These are phyloP conservation scores for Calephelis nemesis DNA, from an alignment of 1,140 invertebrate species.

Conservation along the genomic window DNA sequence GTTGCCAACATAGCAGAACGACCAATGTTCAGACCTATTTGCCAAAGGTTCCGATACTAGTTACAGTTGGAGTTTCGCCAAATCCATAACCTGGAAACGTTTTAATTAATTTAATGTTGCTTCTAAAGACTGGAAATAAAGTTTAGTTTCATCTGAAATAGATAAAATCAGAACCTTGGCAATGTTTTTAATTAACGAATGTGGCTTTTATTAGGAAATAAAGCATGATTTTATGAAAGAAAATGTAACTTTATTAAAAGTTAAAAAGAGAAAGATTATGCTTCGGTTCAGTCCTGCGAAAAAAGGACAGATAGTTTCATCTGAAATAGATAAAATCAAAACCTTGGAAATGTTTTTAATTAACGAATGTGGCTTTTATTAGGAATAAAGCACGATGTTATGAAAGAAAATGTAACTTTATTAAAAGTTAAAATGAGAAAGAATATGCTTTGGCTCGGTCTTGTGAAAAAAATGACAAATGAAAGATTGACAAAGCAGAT, in stretches of 20 bases:
- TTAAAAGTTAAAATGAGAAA: background rate
- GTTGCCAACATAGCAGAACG: conserved; percentile 30
- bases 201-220: background rate
- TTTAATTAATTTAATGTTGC: conserved; percentile 21
- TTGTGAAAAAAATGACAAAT: no score
- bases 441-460: no score
- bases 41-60: conserved; percentile 35
- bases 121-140: conserved; percentile 21
- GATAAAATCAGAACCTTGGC: background rate
- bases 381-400: background rate
- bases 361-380: background rate
- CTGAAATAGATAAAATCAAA: background rate
- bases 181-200: background rate
- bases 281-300: no score
- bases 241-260: background rate
- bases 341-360: background rate
- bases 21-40: conserved; percentile 26
- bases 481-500: no score
- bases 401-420: background rate
- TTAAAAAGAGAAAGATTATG: no score
- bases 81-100: conserved; percentile 20
- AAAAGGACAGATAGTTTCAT: no score
- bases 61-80: conserved; percentile 40
- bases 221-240: background rate
- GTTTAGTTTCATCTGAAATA: background rate